Evolutionary conservation across 2,797 vertebrate species (phyloP), one percentile per base, ranked within the genome.

Genomic region (Bovichtus diacanthus): DNA sequence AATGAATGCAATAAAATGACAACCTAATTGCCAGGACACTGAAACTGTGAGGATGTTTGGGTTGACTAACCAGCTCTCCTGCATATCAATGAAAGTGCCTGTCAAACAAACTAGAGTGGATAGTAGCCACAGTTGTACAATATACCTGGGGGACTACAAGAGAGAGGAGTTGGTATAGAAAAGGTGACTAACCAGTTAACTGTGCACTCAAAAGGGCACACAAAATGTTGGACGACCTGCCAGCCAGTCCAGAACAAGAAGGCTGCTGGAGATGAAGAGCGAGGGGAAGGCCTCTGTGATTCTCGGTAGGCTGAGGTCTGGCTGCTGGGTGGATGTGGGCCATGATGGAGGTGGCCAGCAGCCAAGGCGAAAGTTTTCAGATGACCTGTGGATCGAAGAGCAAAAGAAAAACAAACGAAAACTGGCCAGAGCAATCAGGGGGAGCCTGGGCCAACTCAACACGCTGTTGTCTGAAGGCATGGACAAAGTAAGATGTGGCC

Each of bases 351-450:
- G 34, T 31, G 74, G 56, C 79, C 74, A 63, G 66, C 75, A 36
- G 23, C 60, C 62, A 71, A 93, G 89, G 23, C 88, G 70, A 60
- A 88, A 89, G 90, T 96, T 94, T 88, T 91, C 93, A 50, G 97
- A 97, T 71, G 96, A 97, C 85, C 84, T 97, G 60, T 97, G 96
- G 97, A 94, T 97, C 10, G 93, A 94, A 85, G 95, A 97, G 78
- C 91, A 88, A 74, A 97, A 94, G 92, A 95, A 71, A 38, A 93
- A 88, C 55, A 94, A 94, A 80, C 86, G 87, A 87, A 95, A 92
- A 85, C 68, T 95, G 84, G 74, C 64, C 39, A 68, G 86, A 59
- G 92, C 91, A 72, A 92, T 92, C 76, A 92, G 93, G 85, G 78
- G 94, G 74, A 93, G 91, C 77, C 58, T 89, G 59, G 62, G 85